Conservation (phyloP, 2,888 invertebrate species). For the Periphyllus acericola region DNA sequence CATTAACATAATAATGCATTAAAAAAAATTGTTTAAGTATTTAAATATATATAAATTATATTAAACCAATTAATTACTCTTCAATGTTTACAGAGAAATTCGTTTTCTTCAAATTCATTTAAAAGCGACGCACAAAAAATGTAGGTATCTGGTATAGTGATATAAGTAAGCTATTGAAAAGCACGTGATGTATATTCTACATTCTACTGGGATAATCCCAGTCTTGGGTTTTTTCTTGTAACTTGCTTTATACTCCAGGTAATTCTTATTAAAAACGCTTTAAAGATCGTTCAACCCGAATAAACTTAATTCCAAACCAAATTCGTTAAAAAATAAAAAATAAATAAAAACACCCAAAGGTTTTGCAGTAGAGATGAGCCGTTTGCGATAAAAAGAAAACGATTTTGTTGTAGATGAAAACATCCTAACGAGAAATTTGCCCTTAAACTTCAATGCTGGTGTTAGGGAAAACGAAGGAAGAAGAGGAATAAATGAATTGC, state of each 20-base stretch:
- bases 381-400: slow-evolving; percentile 58
- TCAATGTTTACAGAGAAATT: neutral
- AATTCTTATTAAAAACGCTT: slow-evolving; percentile 55
- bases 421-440: slow-evolving; percentile 48
- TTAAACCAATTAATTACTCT: neutral
- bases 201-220: slow-evolving; percentile 6
- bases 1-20: no score
- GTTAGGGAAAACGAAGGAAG: slow-evolving; percentile 6
- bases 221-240: neutral
- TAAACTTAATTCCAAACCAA: slow-evolving; percentile 54
- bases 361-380: slow-evolving; percentile 26
- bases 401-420: slow-evolving; percentile 41
- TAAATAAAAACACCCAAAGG: neutral
- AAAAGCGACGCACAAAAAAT: neutral
- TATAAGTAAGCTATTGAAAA: neutral
- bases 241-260: slow-evolving; percentile 43
- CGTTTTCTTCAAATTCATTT: neutral
- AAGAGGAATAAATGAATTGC: slow-evolving; percentile 56
- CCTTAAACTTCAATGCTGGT: slow-evolving; percentile 39
- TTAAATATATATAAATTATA: neutral
- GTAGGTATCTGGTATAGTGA: neutral
- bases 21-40: no score
- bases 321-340: slow-evolving; percentile 32
- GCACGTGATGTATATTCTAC: slow-evolving; percentile 35
- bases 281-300: slow-evolving; percentile 47